A percentile compares a stretch with the other conserved stretches of the same genome.
These are phyloP conservation scores for Bos taurus DNA, from an alignment of 2,113 vertebrate genomes.

Conservation along the genomic window ARS-UCD2.0 NC_037338.1:59330501-59331000, in stretches of 20 bases:
- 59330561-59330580: no score
- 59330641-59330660: no score
- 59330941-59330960: neutral
- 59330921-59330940: neutral
- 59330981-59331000: no score
- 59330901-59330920: neutral
- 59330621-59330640: no score
- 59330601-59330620: no score
- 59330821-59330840: neutral
- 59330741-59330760: neutral
- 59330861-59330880: neutral
- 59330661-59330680: no score
- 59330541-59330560: no score
- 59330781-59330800: neutral
- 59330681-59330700: no score
- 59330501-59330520: no score
- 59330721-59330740: neutral
- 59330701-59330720: neutral
- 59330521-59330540: no score
- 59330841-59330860: neutral
- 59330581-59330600: no score
- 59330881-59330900: neutral
- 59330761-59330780: neutral
- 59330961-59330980: neutral
- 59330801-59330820: neutral